phyloP scores from a whole-genome alignment of 2,113 vertebrate genomes.

The Cromileptes altivelis region DNA sequence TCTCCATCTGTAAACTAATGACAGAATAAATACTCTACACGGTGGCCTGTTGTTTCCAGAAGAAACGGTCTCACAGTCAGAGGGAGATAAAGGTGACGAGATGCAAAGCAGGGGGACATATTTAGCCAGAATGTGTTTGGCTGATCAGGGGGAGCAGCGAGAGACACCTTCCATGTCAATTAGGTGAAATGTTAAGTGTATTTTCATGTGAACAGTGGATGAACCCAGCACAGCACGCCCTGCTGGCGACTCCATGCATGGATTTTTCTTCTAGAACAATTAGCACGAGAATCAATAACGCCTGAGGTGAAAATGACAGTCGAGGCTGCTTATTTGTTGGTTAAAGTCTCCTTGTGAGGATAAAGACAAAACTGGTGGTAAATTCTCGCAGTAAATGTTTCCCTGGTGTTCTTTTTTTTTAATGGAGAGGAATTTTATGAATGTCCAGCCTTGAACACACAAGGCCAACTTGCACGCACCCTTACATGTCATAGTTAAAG shows the following conservation, averaged over 20 bases:
- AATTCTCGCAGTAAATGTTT: background rate
- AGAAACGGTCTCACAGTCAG: constrained; percentile 3
- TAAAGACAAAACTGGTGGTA: background rate
- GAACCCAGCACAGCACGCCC: constrained; percentile 25
- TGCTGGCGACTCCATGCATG: constrained; percentile 29
- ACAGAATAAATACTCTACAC: background rate
- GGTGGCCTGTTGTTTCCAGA: constrained; percentile 20
- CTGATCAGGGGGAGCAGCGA: background rate
- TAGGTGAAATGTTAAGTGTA: constrained; percentile 35
- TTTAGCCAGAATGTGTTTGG: constrained; percentile 24
- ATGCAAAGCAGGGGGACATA: constrained; percentile 35
- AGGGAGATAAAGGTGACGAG: background rate
- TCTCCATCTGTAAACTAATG: background rate
- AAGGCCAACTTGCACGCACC: background rate
- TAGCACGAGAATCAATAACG: background rate
- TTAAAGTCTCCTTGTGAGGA: background rate
- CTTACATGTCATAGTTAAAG: background rate
- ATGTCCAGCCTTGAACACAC: background rate
- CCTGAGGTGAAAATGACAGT: constrained; percentile 6
- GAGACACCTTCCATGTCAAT: constrained; percentile 26
- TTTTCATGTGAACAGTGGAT: constrained; percentile 38
- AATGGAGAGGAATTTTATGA: background rate
- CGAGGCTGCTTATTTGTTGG: background rate
- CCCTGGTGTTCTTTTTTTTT: background rate
- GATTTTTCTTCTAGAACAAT: constrained; percentile 1